These are phyloP conservation scores for Nothoprocta pentlandii DNA, from an alignment of 2,113 vertebrate genomes.

Conservation along the genomic window DNA sequence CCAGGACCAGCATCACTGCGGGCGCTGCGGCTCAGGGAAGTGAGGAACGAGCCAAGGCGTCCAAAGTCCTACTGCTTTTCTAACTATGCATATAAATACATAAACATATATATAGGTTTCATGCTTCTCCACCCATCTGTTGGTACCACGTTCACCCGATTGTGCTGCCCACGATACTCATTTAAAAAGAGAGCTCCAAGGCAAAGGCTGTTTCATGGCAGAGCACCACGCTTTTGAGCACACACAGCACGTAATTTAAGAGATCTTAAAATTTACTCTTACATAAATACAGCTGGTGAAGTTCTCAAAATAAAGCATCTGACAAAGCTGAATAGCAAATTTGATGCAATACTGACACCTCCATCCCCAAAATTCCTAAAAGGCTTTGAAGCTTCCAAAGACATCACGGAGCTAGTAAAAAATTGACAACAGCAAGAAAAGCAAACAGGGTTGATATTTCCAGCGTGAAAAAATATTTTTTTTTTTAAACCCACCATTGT, in stretches of 20 bases:
- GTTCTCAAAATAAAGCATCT: background rate
- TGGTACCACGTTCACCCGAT: background rate
- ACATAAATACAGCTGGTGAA: background rate
- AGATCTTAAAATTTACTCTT: fast-evolving
- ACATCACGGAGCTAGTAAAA: background rate
- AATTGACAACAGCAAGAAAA: background rate
- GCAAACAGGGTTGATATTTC: background rate
- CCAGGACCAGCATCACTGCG: fast-evolving
- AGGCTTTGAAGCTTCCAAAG: background rate
- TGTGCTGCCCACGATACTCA: background rate
- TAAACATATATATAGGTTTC: background rate
- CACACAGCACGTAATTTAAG: background rate
- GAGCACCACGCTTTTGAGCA: fast-evolving
- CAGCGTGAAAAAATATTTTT: background rate
- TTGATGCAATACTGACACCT: background rate
- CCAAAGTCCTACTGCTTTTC: fast-evolving
- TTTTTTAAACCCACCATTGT: background rate
- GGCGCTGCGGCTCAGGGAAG: fast-evolving
- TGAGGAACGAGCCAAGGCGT: fast-evolving
- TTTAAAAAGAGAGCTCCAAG: background rate
- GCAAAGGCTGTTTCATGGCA: background rate
- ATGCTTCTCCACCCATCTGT: background rate
- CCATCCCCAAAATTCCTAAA: background rate
- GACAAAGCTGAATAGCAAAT: background rate
- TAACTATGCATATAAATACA: fast-evolving